Percentiles rank a stretch among this genome's conserved stretches.
These are phyloP conservation scores for Stegana nigrithorax DNA, from an alignment of 2,888 invertebrate species.

Conservation along the genomic window DNA sequence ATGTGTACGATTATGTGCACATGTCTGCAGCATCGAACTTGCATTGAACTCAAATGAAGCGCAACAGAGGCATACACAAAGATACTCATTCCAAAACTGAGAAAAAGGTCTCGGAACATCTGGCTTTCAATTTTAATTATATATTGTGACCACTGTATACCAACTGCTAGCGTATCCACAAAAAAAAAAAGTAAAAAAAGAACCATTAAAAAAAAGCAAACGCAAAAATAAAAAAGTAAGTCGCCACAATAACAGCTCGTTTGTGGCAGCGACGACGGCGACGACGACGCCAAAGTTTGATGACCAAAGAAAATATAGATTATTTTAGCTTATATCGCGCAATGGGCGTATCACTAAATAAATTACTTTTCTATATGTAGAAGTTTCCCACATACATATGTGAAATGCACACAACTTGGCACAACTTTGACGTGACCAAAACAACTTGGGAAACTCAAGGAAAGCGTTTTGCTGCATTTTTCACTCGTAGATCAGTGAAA, in stretches of 20 bases:
- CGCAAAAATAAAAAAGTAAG: not conserved
- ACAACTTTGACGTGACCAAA: not conserved
- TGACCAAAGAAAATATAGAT: slow-evolving; percentile 50
- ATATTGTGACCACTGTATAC: slow-evolving; percentile 59
- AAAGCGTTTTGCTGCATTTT: slow-evolving; percentile 9
- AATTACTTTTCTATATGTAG: slow-evolving; percentile 55
- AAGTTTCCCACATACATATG: slow-evolving; percentile 45
- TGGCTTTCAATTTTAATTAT: slow-evolving; percentile 57
- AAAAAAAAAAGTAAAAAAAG: not conserved
- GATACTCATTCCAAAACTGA: not conserved
- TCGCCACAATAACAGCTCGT: not conserved
- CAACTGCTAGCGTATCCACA: no score
- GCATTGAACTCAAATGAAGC: slow-evolving; percentile 21
- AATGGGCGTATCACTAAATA: slow-evolving; percentile 57
- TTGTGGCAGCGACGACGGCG: not conserved
- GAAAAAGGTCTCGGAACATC: slow-evolving; percentile 36
- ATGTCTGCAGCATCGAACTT: slow-evolving; percentile 38
- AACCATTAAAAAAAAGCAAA: no score
- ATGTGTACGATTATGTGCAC: no score
- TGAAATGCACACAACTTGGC: not conserved
- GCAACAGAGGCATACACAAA: not conserved
- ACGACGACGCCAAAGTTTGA: slow-evolving; percentile 32
- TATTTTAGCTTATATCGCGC: slow-evolving; percentile 49
- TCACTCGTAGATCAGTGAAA: not conserved
- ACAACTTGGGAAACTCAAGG: not conserved